These are phyloP conservation scores for Chaitophorus viminalis DNA, from an alignment of 2,888 invertebrate genomes.

Conservation along the genomic window DNA sequence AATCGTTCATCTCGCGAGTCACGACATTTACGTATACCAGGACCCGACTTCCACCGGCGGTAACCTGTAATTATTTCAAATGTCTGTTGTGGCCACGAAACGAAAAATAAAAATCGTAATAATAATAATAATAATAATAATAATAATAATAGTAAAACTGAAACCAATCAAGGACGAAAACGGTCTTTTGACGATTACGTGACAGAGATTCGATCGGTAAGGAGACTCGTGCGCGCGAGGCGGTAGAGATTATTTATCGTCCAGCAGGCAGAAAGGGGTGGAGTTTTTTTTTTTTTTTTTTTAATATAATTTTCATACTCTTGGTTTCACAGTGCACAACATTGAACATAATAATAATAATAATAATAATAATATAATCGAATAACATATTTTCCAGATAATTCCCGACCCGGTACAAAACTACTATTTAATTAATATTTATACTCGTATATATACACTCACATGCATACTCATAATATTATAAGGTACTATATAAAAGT, in stretches of 20 bases:
- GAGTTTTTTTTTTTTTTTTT: slow-evolving; percentile 11
- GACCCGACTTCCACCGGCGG: slow-evolving; percentile 33
- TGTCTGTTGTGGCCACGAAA: slow-evolving; percentile 49
- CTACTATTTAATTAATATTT: background rate
- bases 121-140: background rate
- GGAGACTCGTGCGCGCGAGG: slow-evolving; percentile 46
- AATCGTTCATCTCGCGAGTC: slow-evolving; percentile 54
- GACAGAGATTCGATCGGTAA: slow-evolving; percentile 58
- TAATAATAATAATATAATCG: too few species aligned
- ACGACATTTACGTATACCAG: slow-evolving; percentile 46
- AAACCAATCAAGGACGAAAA: slow-evolving; percentile 60
- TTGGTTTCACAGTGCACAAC: background rate
- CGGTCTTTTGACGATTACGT: slow-evolving; percentile 60
- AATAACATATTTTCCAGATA: background rate
- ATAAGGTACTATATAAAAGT: too few species aligned
- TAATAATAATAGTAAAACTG: slow-evolving; percentile 45
- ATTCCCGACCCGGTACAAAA: too few species aligned
- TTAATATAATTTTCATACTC: slow-evolving; percentile 15
- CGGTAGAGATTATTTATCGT: slow-evolving; percentile 46
- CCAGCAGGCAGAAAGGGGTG: background rate
- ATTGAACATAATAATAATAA: too few species aligned
- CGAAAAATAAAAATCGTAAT: background rate
- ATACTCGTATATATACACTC: background rate
- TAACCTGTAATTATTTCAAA: slow-evolving; percentile 60
- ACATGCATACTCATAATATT: background rate